Evolutionary conservation across 2,888 invertebrate species (phyloP), one percentile per base, ranked within the genome.

Genomic region (Pegoplata infirma): DNA sequence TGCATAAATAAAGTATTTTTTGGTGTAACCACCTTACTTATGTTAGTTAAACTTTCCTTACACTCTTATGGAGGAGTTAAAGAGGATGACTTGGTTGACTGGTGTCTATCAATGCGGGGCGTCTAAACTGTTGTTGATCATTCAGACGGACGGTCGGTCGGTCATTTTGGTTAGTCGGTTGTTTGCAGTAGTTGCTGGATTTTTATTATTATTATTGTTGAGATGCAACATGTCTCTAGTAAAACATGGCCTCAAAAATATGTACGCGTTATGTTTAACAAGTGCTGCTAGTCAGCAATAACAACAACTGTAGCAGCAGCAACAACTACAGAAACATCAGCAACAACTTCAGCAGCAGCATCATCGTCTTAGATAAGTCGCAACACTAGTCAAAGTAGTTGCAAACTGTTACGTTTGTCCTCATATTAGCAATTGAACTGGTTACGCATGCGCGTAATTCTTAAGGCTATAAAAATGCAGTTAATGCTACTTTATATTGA

Each of bases 401-500:
- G 49, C 55, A 75, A 69, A 69, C 63, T 63, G 55, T 69, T 63
- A 63, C 61, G 68, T 63, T 77, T 67, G 76, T 77, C 72, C 67
- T 67, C 76, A 66, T 63, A 69, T 66, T 76, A 73, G 63, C 75
- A 74, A 80, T 80, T 76, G 81, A 80, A 82, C 82, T 81, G 81
- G 82, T 82, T 82, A 82, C 81, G 82, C 82, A 82, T 81, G 78
- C 82, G 82, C 81, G 81, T 80, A 77, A 67, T 72, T 56, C 76
- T 72, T 72, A 56, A 77, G 76, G 76, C 76, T 67, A 77, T 72
- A 77, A 77, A 77, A 77, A 77, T 72, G 76, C 76, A 77, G 76
- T 77, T 77, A 77, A 72, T 77, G 67, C 72, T 77, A 77, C 76
- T 72, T 77, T 72, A 77, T 77, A 72, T 72, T 77, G 72, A 77